These are phyloP conservation scores for Acromyrmex echinatior DNA, from an alignment of 1,140 invertebrate genomes.

Conservation along the genomic window DNA sequence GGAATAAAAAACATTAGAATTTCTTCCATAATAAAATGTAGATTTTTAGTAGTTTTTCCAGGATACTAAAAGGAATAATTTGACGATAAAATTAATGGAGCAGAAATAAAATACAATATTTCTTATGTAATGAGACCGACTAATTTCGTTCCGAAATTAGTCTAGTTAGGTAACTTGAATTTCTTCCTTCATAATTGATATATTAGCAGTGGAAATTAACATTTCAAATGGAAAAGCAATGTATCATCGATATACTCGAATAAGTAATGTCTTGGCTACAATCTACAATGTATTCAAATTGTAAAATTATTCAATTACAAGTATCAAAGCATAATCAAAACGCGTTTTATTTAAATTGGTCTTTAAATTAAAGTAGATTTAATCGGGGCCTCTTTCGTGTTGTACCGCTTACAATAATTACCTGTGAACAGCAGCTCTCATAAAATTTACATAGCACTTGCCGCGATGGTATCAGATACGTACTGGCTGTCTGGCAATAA, in stretches of 20 bases:
- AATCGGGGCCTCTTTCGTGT: constrained; percentile 74
- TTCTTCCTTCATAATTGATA: not conserved
- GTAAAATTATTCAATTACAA: constrained; percentile 34
- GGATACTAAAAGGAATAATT: not conserved
- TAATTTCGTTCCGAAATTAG: constrained; percentile 12
- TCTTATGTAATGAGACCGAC: not conserved
- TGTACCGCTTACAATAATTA: constrained; percentile 76
- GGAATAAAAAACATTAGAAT: not conserved
- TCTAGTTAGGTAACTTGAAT: not conserved
- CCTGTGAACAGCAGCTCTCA: constrained; percentile 69
- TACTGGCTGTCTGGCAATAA: not conserved
- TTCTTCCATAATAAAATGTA: not conserved
- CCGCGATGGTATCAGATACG: constrained; percentile 49
- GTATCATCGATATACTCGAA: not conserved
- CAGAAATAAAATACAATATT: constrained; percentile 18
- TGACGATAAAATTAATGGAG: not conserved
- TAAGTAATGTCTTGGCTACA: not conserved
- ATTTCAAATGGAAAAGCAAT: constrained; percentile 16
- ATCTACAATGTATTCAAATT: not conserved
- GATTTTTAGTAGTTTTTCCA: not conserved
- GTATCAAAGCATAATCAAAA: not conserved
- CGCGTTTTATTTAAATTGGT: constrained; percentile 33
- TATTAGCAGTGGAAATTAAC: not conserved
- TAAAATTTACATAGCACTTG: constrained; percentile 79
- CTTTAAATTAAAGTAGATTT: constrained; percentile 66